Evolutionary conservation across 2,888 invertebrate species (phyloP).

Genomic region (Amphipyra berbera): DNA sequence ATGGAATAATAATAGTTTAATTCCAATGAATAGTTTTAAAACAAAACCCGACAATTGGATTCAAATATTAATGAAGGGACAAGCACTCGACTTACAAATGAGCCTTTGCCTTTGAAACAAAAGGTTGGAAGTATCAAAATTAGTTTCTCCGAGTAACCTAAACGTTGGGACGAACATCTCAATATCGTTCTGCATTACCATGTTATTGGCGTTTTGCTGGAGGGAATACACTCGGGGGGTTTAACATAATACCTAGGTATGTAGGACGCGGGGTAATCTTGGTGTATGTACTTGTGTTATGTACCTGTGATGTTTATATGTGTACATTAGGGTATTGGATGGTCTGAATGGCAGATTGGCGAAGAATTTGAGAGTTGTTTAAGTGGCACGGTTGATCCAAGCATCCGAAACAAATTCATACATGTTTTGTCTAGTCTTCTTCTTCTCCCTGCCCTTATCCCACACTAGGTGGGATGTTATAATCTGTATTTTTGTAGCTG

Average conservation of each 20-base stretch:
- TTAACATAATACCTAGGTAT: constrained; percentile 18
- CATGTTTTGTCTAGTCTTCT: no score
- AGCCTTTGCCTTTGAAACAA: constrained; percentile 37
- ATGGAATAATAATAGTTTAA: no score
- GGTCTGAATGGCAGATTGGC: no score
- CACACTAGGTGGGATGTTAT: no score
- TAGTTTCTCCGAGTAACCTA: constrained; percentile 36
- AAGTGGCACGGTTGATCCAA: no score
- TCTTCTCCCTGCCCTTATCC: no score
- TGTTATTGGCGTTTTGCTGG: constrained; percentile 50
- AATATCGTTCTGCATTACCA: constrained; percentile 53
- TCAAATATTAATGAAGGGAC: constrained; percentile 38
- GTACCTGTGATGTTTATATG: background rate
- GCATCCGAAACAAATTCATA: no score
- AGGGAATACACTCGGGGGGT: constrained; percentile 6
- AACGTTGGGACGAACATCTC: constrained; percentile 30
- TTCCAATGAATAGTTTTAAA: constrained; percentile 11
- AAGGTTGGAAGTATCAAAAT: constrained; percentile 48
- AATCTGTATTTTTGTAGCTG: no score
- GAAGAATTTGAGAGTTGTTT: no score
- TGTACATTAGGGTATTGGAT: no score
- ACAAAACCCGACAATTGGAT: constrained; percentile 14
- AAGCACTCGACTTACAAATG: constrained; percentile 30
- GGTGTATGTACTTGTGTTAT: constrained; percentile 1
- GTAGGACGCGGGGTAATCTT: background rate